Evolutionary conservation across 2,888 invertebrate genomes (phyloP).

Genomic region (Drosophila suboccidentalis): DNA sequence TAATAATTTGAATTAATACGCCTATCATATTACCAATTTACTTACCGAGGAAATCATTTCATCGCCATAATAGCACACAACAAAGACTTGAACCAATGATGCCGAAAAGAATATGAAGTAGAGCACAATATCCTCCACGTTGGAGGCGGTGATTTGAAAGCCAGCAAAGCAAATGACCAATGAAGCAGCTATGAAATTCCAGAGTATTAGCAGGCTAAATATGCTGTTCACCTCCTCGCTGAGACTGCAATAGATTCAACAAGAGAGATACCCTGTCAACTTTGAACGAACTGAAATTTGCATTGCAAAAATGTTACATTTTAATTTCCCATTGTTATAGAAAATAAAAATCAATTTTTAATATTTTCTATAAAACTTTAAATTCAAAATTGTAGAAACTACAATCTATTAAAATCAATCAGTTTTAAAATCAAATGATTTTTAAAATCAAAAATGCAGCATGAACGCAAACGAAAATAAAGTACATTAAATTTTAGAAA

Average conservation of each 20-base stretch:
- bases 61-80: slow-evolving; percentile 82
- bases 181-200: slow-evolving; percentile 83
- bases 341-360: no score
- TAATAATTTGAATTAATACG: not conserved
- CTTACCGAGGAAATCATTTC: slow-evolving; percentile 78
- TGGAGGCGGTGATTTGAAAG: slow-evolving; percentile 81
- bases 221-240: slow-evolving; percentile 74
- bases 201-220: slow-evolving; percentile 78
- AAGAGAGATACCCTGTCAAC: not conserved
- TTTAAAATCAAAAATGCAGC: not conserved
- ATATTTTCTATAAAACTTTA: no score
- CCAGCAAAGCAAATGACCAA: slow-evolving; percentile 83
- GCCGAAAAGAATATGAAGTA: slow-evolving; percentile 80
- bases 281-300: not conserved
- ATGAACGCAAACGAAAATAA: no score
- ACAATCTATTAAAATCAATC: not conserved
- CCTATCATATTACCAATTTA: not conserved
- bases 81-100: slow-evolving; percentile 80
- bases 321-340: no score
- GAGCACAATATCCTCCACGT: slow-evolving; percentile 73
- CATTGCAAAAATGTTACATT: not conserved
- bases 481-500: not conserved
- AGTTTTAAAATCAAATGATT: not conserved
- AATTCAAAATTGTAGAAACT: no score
- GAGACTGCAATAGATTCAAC: slow-evolving; percentile 47